Percentiles rank a stretch among this genome's conserved stretches.
Conservation (phyloP, 2,113 vertebrate genomes). For the Chaetodon auriga region DNA sequence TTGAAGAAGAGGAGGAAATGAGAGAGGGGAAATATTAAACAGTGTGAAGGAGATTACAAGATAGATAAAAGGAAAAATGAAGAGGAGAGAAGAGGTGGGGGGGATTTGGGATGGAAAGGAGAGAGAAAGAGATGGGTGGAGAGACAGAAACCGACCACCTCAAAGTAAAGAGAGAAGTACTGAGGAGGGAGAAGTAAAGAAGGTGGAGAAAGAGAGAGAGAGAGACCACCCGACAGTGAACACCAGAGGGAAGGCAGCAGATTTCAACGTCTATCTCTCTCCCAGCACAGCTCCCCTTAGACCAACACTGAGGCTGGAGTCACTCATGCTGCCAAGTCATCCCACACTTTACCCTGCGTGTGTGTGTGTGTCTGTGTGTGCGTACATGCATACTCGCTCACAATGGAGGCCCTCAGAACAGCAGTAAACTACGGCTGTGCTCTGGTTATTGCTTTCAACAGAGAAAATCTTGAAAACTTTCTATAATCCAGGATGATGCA, state of each 20-base stretch:
- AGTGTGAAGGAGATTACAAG: constrained; percentile 32
- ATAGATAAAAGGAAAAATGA: constrained; percentile 46
- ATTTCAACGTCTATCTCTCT: constrained; percentile 63
- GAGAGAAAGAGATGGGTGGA: constrained; percentile 15
- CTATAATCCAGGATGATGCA: constrained; percentile 71
- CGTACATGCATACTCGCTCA: constrained; percentile 26
- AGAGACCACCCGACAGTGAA: constrained; percentile 72
- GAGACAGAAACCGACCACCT: constrained; percentile 65
- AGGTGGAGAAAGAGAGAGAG: constrained; percentile 52
- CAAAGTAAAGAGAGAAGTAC: constrained; percentile 60
- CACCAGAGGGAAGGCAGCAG: constrained; percentile 57
- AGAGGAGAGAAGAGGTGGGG: background rate
- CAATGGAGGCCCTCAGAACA: constrained; percentile 53
- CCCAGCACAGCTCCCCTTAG: constrained; percentile 59
- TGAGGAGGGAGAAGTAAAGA: constrained; percentile 55
- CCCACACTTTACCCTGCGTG: constrained; percentile 55
- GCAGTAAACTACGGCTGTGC: constrained; percentile 61
- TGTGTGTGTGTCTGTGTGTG: constrained; percentile 45
- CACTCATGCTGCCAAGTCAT: constrained; percentile 66
- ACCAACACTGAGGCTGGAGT: constrained; percentile 63
- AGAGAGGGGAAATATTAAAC: constrained; percentile 56
- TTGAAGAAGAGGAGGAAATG: constrained; percentile 56
- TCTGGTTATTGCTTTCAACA: constrained; percentile 70
- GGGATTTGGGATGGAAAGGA: constrained; percentile 33
- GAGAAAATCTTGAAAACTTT: constrained; percentile 53